Percentiles rank a stretch among this genome's conserved stretches.
phyloP scores from a whole-genome alignment of 2,113 vertebrate genomes.

The Etheostoma cragini region DNA sequence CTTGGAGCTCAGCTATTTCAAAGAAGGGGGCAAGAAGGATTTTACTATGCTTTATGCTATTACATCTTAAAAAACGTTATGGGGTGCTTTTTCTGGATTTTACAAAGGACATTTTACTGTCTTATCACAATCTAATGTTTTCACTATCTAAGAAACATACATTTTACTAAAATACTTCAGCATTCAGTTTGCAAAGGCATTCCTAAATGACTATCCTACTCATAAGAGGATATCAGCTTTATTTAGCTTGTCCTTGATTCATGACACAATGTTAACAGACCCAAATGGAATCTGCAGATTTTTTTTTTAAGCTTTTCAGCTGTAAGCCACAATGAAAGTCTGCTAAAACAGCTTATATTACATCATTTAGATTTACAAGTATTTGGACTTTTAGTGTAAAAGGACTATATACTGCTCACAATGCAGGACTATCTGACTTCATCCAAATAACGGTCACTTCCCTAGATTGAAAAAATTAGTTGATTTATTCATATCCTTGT shows the following conservation, averaged over 20 bases:
- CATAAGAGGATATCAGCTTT: neutral
- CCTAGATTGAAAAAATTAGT: neutral
- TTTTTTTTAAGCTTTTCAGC: too few relatives aligned
- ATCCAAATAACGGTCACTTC: neutral
- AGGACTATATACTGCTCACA: neutral
- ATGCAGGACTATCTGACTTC: neutral
- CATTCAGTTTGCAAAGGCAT: neutral
- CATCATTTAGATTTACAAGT: neutral
- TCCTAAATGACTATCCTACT: neutral
- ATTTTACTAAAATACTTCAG: neutral
- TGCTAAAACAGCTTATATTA: neutral
- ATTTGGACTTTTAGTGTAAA: neutral
- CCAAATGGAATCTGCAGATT: too few relatives aligned
- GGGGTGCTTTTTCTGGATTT: neutral
- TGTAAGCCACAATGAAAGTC: too few relatives aligned
- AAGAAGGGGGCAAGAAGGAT: neutral
- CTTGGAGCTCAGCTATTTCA: neutral
- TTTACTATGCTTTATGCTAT: neutral
- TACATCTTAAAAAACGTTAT: neutral
- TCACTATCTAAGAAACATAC: neutral
- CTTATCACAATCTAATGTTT: neutral
- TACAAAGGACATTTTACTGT: constrained; percentile 11
- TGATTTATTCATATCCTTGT: neutral
- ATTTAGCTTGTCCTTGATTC: neutral
- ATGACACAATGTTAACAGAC: too few relatives aligned